Base-by-base conservation (phyloP, 2,888 invertebrate genomes). In the Polymixis lichenea region DNA sequence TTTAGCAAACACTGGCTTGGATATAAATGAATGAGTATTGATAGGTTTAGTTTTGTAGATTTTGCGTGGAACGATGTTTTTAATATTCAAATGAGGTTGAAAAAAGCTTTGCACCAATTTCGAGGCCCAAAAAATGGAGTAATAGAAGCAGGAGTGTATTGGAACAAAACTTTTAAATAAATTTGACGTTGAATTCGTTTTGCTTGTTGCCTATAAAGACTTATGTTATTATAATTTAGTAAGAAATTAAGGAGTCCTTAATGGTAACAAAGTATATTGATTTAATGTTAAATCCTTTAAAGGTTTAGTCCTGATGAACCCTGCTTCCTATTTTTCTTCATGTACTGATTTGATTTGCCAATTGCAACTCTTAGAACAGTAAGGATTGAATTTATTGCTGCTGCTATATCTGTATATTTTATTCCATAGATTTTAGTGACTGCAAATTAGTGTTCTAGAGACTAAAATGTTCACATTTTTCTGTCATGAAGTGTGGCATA, bases 341-440 rank as follows among this genome's bases (percentile, higher is more conserved):
- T n/a, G 8, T 28, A 22, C 49, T 49, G 17, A 19, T 19, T 69
- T 49, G 28, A 15, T 22, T 66, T 15, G 22, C 8, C 0, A 28
- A 28, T 25, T 13, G 11, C 15, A 38, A 38, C 3, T 2, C 8
- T 32, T 51, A 17, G 17, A n/a, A 46, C 49, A 22, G 2, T 73
- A 22, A 46, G 0, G 28, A n/a, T 8, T 28, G 9, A 75, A 55
- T 0, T 61, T 49, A 38, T 58, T 25, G 15, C 8, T 19, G 19
- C 25, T 66, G 32, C 0, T n/a, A 28, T 32, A 25, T 38, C 15
- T 28, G 19, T 56, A 25, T 43, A 51, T 25, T 32, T 55, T 56
- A 32, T 53, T 46, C 19, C 46, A 68, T 51, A 68, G 43, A 51
- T 77, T 68, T 80, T 56, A 55, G 17, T 72, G 55, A 1, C 72